A percentile compares a stretch with the other conserved stretches of the same genome.
Evolutionary conservation across 2,113 vertebrate species (phyloP).

Genomic region (Rhynchomys soricoides): DNA sequence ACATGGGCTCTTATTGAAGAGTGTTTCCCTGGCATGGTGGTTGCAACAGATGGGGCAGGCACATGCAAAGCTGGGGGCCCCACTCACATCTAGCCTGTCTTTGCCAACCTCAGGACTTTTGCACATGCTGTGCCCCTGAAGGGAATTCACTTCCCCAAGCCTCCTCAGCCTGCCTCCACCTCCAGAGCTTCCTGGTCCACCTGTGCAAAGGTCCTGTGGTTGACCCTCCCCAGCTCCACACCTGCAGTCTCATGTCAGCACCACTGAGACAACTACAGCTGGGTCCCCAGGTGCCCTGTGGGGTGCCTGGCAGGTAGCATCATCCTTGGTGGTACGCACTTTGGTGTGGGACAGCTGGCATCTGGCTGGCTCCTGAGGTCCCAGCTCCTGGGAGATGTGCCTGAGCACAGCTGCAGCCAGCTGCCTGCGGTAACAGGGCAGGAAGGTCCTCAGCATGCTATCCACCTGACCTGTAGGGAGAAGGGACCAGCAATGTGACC

Average conservation of each 20-base stretch:
- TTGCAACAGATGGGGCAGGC: background rate
- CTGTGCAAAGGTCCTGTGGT: background rate
- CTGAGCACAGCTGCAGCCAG: conserved; percentile 51
- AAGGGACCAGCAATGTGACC: background rate
- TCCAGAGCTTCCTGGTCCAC: background rate
- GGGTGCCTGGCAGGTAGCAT: background rate
- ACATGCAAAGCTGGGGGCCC: background rate
- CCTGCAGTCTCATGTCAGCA: background rate
- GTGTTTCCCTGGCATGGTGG: background rate
- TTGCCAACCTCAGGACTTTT: background rate
- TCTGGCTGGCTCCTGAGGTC: background rate
- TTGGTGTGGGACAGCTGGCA: conserved; percentile 71
- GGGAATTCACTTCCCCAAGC: background rate
- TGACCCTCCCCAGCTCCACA: no score
- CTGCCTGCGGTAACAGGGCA: conserved; percentile 75
- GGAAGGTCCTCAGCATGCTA: conserved; percentile 60
- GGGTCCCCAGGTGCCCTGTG: background rate
- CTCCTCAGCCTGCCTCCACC: background rate
- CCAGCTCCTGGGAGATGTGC: conserved; percentile 62
- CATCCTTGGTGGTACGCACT: background rate
- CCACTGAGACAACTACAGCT: background rate
- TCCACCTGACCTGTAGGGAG: conserved; percentile 65
- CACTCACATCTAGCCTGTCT: background rate
- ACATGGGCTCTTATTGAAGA: background rate
- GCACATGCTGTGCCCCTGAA: background rate